These are phyloP conservation scores for Platycheirus rosarum DNA, from an alignment of 2,888 invertebrate genomes.

Conservation along the genomic window DNA sequence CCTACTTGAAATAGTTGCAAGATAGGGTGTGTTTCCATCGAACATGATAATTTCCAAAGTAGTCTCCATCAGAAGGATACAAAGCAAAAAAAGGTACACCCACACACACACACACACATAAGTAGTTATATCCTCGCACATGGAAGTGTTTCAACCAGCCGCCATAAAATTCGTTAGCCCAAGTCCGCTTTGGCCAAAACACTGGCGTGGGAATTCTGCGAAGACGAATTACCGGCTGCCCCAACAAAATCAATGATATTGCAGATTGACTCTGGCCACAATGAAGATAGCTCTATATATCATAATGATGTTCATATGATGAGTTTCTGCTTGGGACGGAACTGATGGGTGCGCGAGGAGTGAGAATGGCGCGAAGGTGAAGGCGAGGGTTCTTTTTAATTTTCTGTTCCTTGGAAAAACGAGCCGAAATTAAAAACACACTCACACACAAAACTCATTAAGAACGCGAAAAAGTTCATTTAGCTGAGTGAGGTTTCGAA, in stretches of 20 bases:
- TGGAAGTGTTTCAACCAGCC: conserved; percentile 30
- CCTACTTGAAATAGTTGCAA: conserved; percentile 56
- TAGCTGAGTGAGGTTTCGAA: conserved; percentile 74
- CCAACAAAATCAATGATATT: conserved; percentile 71
- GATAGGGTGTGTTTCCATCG: conserved; percentile 55
- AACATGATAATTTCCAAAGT: not conserved
- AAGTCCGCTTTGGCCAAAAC: conserved; percentile 25
- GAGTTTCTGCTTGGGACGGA: conserved; percentile 28
- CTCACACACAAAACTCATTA: conserved; percentile 74
- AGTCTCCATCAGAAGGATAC: not conserved
- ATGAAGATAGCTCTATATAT: conserved; percentile 70
- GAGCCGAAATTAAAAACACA: conserved; percentile 72
- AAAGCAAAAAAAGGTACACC: not conserved
- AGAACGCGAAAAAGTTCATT: conserved; percentile 74
- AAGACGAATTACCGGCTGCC: conserved; percentile 57
- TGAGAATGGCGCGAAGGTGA: too few relatives aligned
- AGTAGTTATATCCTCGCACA: not conserved
- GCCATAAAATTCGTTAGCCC: conserved; percentile 33
- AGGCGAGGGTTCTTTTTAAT: conserved; percentile 72
- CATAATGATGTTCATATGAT: conserved; percentile 71
- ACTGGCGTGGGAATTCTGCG: conserved; percentile 66
- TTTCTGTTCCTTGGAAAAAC: conserved; percentile 74
- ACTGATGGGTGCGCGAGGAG: not conserved
- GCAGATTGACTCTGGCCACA: conserved; percentile 69
- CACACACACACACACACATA: too few relatives aligned